phyloP scores from a whole-genome alignment of 2,888 invertebrate species.

The Polydrusus pterygomalis region DNA sequence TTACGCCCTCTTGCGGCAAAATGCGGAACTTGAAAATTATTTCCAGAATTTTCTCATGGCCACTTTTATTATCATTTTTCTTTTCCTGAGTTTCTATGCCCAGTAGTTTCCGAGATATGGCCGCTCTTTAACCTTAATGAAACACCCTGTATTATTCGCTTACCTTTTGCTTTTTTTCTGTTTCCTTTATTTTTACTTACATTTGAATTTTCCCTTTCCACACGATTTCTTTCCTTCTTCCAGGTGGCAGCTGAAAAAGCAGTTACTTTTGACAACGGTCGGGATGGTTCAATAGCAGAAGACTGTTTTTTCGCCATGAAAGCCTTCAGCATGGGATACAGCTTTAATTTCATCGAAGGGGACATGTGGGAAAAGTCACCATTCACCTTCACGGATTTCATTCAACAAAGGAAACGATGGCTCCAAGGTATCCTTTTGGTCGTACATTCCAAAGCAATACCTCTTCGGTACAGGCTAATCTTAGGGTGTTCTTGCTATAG shows the following conservation, averaged over 20 bases:
- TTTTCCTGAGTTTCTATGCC: too few species aligned
- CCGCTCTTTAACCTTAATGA: too few species aligned
- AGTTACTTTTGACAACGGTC: conserved; percentile 96
- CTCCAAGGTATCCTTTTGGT: conserved; percentile 93
- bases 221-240: conserved; percentile 14
- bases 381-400: conserved; percentile 94
- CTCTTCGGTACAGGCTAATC: conserved; percentile 79
- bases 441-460: conserved; percentile 90
- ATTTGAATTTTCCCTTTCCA: too few species aligned
- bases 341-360: conserved; percentile 96
- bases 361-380: conserved; percentile 99
- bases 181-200: too few species aligned
- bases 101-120: too few species aligned
- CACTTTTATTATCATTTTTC: too few species aligned
- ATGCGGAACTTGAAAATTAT: too few species aligned
- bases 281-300: conserved; percentile 98
- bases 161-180: too few species aligned
- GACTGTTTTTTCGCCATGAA: conserved; percentile 98
- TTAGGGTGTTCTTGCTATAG: conserved; percentile 94
- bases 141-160: too few species aligned
- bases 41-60: too few species aligned
- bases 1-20: too few species aligned
- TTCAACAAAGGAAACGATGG: conserved; percentile 98
- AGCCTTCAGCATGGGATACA: conserved; percentile 91
- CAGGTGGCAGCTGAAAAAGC: conserved; percentile 77